Conservation (phyloP, 2,888 invertebrate species). For the Sericinus montela region DNA sequence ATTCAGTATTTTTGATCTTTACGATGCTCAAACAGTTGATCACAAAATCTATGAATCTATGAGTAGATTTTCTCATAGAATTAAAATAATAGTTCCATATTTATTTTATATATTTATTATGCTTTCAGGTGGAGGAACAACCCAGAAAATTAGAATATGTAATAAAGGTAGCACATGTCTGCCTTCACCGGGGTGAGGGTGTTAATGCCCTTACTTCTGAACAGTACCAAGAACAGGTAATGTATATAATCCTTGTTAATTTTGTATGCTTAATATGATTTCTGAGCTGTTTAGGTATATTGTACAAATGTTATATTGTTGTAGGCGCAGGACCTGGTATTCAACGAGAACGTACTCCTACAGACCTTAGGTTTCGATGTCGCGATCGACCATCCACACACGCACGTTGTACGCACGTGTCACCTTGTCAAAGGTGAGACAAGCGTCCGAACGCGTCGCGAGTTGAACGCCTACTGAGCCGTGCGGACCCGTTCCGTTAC, state of each 20-base stretch:
- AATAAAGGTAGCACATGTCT: conserved; percentile 94
- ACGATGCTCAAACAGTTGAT: too few relatives aligned
- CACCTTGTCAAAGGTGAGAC: conserved; percentile 94
- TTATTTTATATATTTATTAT: too few relatives aligned
- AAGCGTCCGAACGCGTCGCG: conserved; percentile 34
- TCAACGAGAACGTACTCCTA: conserved; percentile 97
- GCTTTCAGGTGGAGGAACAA: conserved; percentile 92
- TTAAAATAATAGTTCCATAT: too few relatives aligned
- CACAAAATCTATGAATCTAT: too few relatives aligned
- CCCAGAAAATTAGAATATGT: conserved; percentile 98
- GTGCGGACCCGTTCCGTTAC: conserved; percentile 28
- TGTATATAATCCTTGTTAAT: neutral
- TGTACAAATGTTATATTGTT: conserved; percentile 26
- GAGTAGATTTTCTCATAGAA: too few relatives aligned
- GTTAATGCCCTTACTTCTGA: conserved; percentile 86
- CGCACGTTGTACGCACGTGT: conserved; percentile 97
- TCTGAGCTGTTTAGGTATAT: neutral
- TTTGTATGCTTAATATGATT: neutral
- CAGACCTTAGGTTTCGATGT: conserved; percentile 99
- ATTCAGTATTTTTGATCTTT: too few relatives aligned
- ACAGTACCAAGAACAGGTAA: conserved; percentile 82
- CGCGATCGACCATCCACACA: conserved; percentile 98
- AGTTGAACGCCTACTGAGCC: conserved; percentile 15
- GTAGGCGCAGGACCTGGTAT: conserved; percentile 95
- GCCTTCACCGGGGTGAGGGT: conserved; percentile 85